A percentile compares a stretch with the other conserved stretches of the same genome.
phyloP scores from a whole-genome alignment of 2,888 invertebrate genomes.

The Uloborus plumipes region DNA sequence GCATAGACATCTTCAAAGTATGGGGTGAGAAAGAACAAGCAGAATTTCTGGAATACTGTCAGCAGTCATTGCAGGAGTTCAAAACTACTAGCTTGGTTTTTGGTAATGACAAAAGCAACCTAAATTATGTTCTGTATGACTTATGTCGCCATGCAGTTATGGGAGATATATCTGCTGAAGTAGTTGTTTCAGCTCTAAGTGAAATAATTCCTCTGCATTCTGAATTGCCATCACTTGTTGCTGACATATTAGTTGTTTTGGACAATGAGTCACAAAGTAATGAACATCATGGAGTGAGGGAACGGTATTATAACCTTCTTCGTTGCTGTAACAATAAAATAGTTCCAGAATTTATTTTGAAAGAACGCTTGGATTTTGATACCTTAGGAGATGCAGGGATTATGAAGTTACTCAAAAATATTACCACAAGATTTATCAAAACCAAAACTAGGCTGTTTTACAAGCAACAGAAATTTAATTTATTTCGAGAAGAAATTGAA shows the following conservation, averaged over 20 bases:
- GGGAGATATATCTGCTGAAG: conserved; percentile 84
- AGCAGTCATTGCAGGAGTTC: conserved; percentile 19
- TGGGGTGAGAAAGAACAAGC: conserved; percentile 43
- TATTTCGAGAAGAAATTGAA: conserved; percentile 98
- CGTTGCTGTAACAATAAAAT: conserved; percentile 69
- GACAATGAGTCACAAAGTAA: conserved; percentile 82
- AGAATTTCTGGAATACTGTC: conserved; percentile 38
- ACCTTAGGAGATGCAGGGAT: conserved; percentile 92
- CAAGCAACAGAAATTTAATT: conserved; percentile 98
- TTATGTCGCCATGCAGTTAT: conserved; percentile 83
- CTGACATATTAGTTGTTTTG: conserved; percentile 87
- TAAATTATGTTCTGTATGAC: conserved; percentile 84
- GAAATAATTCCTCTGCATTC: conserved; percentile 84
- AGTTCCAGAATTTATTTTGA: conserved; percentile 83
- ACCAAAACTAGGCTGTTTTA: conserved; percentile 98
- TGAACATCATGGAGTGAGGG: conserved; percentile 81
- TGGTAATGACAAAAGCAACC: conserved; percentile 70
- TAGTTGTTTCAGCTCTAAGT: conserved; percentile 79
- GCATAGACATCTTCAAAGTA: conserved; percentile 33
- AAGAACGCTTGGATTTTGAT: conserved; percentile 93
- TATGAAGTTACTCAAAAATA: conserved; percentile 84
- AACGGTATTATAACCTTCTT: conserved; percentile 74
- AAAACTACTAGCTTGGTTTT: conserved; percentile 20
- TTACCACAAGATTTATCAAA: conserved; percentile 96
- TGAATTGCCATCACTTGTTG: conserved; percentile 84